Evolutionary conservation across 23 tunicate genomes (phyloP), one percentile per base, ranked within the genome.

Genomic region (Oikopleura albicans): DNA sequence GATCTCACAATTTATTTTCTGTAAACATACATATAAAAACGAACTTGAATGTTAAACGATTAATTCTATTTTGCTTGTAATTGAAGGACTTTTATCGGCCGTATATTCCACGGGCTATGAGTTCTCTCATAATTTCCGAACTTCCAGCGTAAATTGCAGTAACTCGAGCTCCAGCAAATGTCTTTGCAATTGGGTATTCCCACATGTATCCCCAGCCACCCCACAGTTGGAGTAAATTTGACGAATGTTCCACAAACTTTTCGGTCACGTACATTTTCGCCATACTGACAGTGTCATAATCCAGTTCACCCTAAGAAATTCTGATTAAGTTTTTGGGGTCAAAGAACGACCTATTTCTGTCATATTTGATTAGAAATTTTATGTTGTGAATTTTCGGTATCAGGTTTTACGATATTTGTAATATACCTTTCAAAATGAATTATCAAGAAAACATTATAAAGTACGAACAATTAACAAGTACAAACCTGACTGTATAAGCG

Each of bases 121-220:
- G 84, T 84, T 92, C 97, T 41, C 90, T 89, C 97, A 92, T 92
- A 66, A 92, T 92, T 75, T 92, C 97, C 75, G 89, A 89, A 76
- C 89, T 89, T 33, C 97, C 97, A 0, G 93, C 93, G 75, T 92
- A 92, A 1, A 92, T 92, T 83, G 97, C 75, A 40, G 90, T 92
- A 0, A 92, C 91, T 22, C 97, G 71, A 40, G 91, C 97, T 40
- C 90, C 97, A 66, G 86, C 89, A 79, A 87, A 92, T 0, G 93
- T 90, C 66, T 63, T 86, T 38, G 90, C 83, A 37, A 92, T 86
- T 38, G 93, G 93, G 84, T 89, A 92, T 83, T 92, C 97, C 89
- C 87, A 85, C 97, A 92, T 89, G 86, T 49, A 92, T 16, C 97
- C 97, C 89, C 89, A 87, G 4, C 93, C 93, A 1, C 97, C 97